Conservation (phyloP, 2,888 invertebrate species). For the Falcaria lacertinaria region DNA sequence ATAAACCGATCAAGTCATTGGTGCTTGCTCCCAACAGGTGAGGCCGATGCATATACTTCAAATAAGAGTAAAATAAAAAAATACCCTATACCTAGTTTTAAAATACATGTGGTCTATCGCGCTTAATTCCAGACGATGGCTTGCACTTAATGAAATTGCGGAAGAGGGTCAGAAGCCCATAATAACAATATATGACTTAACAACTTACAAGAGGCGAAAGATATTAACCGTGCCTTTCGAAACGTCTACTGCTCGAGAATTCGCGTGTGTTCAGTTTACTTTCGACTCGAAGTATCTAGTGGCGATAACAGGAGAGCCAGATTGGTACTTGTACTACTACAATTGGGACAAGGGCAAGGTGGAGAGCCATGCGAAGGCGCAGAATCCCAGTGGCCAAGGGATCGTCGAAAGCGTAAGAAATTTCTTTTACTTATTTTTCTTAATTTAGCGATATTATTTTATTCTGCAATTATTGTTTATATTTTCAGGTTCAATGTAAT, state of each 20-base stretch:
- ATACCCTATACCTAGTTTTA: too few species aligned
- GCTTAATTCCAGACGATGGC: slow-evolving; percentile 74
- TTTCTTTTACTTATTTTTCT: too few species aligned
- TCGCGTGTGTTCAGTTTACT: slow-evolving; percentile 87
- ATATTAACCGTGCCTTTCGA: slow-evolving; percentile 82
- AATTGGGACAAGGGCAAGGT: slow-evolving; percentile 91
- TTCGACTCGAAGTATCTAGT: slow-evolving; percentile 90
- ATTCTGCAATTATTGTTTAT: too few species aligned
- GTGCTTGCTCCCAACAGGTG: slow-evolving; percentile 84
- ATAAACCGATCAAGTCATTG: slow-evolving; percentile 81
- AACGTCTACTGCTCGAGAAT: slow-evolving; percentile 81
- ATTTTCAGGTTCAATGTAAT: slow-evolving; percentile 85
- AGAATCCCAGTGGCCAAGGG: slow-evolving; percentile 84
- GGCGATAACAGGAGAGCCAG: slow-evolving; percentile 90
- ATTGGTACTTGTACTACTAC: slow-evolving; percentile 89
- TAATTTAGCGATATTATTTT: too few species aligned
- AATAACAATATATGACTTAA: slow-evolving; percentile 85
- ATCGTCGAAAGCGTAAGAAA: slow-evolving; percentile 74
- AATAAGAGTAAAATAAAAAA: too few species aligned
- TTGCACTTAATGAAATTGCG: slow-evolving; percentile 82
- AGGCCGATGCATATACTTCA: slow-evolving; percentile 19
- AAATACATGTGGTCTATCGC: too few species aligned
- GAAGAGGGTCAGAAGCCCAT: slow-evolving; percentile 83
- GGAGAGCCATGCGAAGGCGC: slow-evolving; percentile 86
- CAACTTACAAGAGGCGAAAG: slow-evolving; percentile 84